Conservation (phyloP, 1,140 invertebrate genomes). For the Colletes latitarsis region DNA sequence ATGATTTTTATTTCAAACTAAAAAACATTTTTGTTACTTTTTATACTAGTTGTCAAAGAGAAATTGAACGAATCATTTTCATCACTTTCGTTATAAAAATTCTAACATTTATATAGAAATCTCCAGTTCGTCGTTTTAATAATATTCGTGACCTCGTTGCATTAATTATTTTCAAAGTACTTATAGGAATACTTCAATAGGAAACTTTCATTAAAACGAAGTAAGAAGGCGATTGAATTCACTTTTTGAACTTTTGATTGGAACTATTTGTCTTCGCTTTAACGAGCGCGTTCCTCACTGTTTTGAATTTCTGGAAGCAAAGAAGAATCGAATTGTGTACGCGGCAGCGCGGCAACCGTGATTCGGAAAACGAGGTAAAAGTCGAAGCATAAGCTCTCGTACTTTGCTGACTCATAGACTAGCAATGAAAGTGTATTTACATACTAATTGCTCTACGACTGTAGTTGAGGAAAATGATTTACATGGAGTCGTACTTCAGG, state of each 20-base stretch:
- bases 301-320: neutral
- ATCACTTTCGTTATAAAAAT: too few species aligned
- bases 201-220: too few species aligned
- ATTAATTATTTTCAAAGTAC: too few species aligned
- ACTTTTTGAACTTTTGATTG: neutral
- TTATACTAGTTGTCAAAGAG: too few species aligned
- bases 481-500: constrained; percentile 21
- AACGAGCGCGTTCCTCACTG: neutral
- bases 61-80: too few species aligned
- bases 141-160: too few species aligned
- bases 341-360: neutral
- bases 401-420: constrained; percentile 35
- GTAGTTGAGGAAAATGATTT: constrained; percentile 47
- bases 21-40: too few species aligned
- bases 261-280: neutral
- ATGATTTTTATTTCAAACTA: too few species aligned
- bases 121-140: too few species aligned
- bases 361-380: constrained; percentile 24
- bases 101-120: too few species aligned
- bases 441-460: constrained; percentile 39
- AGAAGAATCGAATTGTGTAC: neutral
- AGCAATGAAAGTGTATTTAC: constrained; percentile 55
- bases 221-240: too few species aligned
- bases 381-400: constrained; percentile 17
- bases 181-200: too few species aligned